Base-by-base conservation (phyloP, 1,140 invertebrate species). In the Hypothenemus hampei region DNA sequence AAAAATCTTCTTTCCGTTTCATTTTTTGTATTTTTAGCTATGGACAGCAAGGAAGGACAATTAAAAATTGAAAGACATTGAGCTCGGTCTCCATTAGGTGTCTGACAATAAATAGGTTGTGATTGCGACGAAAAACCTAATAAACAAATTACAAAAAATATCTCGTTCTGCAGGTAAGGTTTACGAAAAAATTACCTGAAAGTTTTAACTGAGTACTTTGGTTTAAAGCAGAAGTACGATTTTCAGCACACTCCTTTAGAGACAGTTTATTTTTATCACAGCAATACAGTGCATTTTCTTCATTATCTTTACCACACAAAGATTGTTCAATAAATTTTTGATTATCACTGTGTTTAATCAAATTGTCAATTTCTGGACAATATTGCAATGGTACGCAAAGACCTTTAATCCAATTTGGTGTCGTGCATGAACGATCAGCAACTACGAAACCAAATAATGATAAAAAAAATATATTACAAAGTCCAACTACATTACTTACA, bases 1-100 rank as follows among this genome's bases (percentile, higher is more conserved):
- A 78, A 35, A 40, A 65, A 72, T 16, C 63, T 53, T 40, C 23
- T 31, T 8, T 53, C 18, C 1, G 16, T 18, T 16, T 39, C 7
- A 37, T 31, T 21, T 24, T 22, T 35, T n/a, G 20, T 29, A 21
- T 13, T 31, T 15, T 11, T 4, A 4, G 53, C n/a, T 13, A 31
- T 23, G 11, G 29, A 19, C 13, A 53, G 16, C 2, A 59, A 20
- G 7, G 3, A 2, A 1, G 39, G 19, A 19, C 58, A 59, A 8
- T 36, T 19, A 26, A 51, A 52, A 22, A 65, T 51, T 7, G 61
- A 53, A 2, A 53, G 45, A 33, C 64, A 65, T 6, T 15, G 53
- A 15, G 54, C 61, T 39, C 16, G 21, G 52, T 61, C 57, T 8
- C 53, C 56, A 29, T 65, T 63, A 8, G 63, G 63, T 4, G 63